Conservation (phyloP, 2,113 vertebrate genomes). For the Fulmarus glacialis region DNA sequence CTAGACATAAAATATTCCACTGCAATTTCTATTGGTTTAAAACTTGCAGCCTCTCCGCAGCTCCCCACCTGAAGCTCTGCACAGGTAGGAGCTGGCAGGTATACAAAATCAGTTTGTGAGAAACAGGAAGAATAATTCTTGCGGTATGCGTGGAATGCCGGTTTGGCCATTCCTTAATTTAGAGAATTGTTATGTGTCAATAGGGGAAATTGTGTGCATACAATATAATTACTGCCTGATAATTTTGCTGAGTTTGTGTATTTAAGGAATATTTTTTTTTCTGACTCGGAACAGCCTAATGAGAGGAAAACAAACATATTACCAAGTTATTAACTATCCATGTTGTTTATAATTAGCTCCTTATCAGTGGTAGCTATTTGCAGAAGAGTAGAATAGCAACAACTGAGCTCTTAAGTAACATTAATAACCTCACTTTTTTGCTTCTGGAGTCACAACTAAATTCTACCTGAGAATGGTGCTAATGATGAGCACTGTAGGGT, state of each 20-base stretch:
- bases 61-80: background rate
- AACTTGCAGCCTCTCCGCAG: background rate
- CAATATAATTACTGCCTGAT: slow-evolving; percentile 47
- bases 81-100: slow-evolving; percentile 35
- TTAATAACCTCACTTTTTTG: slow-evolving; percentile 59
- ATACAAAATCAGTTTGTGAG: slow-evolving; percentile 40
- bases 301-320: slow-evolving; percentile 75
- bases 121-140: slow-evolving; percentile 48
- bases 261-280: slow-evolving; percentile 57
- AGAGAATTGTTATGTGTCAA: slow-evolving; percentile 56
- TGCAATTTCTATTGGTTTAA: background rate
- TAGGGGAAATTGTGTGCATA: slow-evolving; percentile 44
- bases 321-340: slow-evolving; percentile 72
- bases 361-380: slow-evolving; percentile 73
- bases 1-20: slow-evolving; percentile 10
- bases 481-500: background rate
- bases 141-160: slow-evolving; percentile 51
- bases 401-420: slow-evolving; percentile 58
- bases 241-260: slow-evolving; percentile 66
- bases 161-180: slow-evolving; percentile 62
- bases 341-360: slow-evolving; percentile 73
- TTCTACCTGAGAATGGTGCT: slow-evolving; percentile 5
- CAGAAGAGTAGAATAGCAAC: slow-evolving; percentile 57
- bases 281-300: slow-evolving; percentile 62
- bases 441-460: slow-evolving; percentile 37